These are phyloP conservation scores for Acanthosepion pharaonis DNA, from an alignment of 2,888 invertebrate species.

Conservation along the genomic window DNA sequence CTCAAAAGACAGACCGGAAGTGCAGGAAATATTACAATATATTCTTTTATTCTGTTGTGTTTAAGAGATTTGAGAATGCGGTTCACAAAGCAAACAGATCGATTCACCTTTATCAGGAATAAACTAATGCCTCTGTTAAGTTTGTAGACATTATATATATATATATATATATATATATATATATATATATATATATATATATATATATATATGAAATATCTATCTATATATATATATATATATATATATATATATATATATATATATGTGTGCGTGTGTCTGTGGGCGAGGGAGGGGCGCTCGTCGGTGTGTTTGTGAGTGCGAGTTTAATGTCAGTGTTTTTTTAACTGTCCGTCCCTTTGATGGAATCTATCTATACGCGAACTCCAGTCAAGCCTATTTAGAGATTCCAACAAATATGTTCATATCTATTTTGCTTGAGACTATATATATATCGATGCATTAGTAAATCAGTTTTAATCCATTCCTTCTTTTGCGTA, in stretches of 20 bases:
- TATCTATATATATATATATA: neutral
- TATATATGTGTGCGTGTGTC: neutral
- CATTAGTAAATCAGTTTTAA: neutral
- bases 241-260: neutral
- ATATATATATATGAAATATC: neutral
- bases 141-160: neutral
- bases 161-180: neutral
- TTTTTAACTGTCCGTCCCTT: no score
- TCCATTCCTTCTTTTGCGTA: neutral
- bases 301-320: no score
- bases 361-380: no score
- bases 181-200: neutral
- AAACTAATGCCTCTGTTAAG: neutral
- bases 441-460: neutral
- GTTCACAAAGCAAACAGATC: neutral
- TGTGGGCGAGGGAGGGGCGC: no score
- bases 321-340: no score
- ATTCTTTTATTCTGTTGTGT: neutral
- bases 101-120: slow-evolving; percentile 14
- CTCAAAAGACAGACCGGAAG: neutral
- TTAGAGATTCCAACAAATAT: no score
- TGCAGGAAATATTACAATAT: slow-evolving; percentile 15
- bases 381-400: no score
- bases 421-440: neutral
- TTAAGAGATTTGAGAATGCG: neutral